Base-by-base conservation (phyloP, 2,113 vertebrate genomes). In the Chloroceryle aenea region DNA sequence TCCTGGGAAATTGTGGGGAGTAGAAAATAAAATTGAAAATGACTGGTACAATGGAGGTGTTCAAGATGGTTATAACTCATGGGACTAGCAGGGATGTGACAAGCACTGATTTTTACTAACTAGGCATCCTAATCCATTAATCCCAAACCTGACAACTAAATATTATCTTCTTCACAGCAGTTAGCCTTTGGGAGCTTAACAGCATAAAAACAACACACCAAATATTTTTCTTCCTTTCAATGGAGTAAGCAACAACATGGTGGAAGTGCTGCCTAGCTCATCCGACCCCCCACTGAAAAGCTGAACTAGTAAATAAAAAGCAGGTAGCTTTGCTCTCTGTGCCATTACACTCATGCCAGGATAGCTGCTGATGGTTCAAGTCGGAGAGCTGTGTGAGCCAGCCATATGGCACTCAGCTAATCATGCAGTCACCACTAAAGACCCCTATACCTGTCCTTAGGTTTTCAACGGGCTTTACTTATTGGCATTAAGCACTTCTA, bases 1-100 rank as follows among this genome's bases (percentile, higher is more conserved):
- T 83, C 93, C 74, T 53, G 93, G 94, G 95, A 97, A 97, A 95
- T 95, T 77, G 78, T 36, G 34, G 38, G 55, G 53, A 94, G 80
- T 87, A 26, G 71, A 71, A 89, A 87, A 78, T 61, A 84, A 74
- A 93, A 96, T 72, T 74, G 85, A 69, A 94, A 95, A 69, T 0
- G 6, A 87, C 66, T 84, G 55, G 27, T 89, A 95, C 89, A 89
- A 92, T 11, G 58, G 68, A 93, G 63, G 86, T 72, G 40, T 94
- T 87, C 22, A 18, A 59, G 61, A 56, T 32, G 56, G 43, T 66
- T 81, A 36, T 4, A 89, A 50, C 86, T 90, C 86, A 53, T 23
- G 64, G 71, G 83, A 87, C 42, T 79, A 10, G 0, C 55, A 55
- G 4, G 81, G 40, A 81, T 45, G 72, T 79, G 69, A 89, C 69